Percentiles rank a stretch among this genome's conserved stretches.
Evolutionary conservation across 1,140 invertebrate species (phyloP).

Genomic region (Tigriopus japonicus): DNA sequence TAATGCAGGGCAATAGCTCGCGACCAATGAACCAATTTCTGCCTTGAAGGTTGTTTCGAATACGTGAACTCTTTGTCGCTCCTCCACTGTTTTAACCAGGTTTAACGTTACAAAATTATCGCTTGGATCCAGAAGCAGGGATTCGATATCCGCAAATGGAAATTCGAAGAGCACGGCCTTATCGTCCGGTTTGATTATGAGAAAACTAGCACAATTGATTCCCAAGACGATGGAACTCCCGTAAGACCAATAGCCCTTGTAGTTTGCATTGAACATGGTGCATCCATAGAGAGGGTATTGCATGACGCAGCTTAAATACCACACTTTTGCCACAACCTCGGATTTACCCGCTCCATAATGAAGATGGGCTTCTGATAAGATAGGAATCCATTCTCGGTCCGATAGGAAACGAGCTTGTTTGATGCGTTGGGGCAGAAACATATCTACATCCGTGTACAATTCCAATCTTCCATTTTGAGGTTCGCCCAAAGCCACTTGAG

Average conservation of each 20-base stretch:
- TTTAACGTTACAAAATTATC: conserved; percentile 76
- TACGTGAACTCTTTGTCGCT: conserved; percentile 67
- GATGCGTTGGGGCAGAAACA: conserved; percentile 56
- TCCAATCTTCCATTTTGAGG: conserved; percentile 46
- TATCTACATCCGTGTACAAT: conserved; percentile 57
- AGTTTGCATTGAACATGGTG: conserved; percentile 68
- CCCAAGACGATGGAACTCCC: conserved; percentile 45
- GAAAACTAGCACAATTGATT: conserved; percentile 73
- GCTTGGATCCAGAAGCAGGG: conserved; percentile 72
- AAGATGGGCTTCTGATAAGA: conserved; percentile 61
- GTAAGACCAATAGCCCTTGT: conserved; percentile 12
- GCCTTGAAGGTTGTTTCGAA: conserved; percentile 73
- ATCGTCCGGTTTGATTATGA: conserved; percentile 67
- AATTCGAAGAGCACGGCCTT: conserved; percentile 76
- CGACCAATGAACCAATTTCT: conserved; percentile 77
- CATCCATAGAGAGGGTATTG: conserved; percentile 89
- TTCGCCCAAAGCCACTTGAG: conserved; percentile 75
- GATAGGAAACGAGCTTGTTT: conserved; percentile 37
- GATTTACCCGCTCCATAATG: conserved; percentile 77
- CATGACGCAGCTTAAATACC: conserved; percentile 89
- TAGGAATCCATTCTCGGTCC: conserved; percentile 38
- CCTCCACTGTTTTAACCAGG: conserved; percentile 38
- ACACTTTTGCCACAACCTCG: conserved; percentile 73
- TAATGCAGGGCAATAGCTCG: conserved; percentile 66
- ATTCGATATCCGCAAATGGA: conserved; percentile 65